These are phyloP conservation scores for Zaprionus africanus DNA, from an alignment of 1,140 invertebrate species.

Conservation along the genomic window DNA sequence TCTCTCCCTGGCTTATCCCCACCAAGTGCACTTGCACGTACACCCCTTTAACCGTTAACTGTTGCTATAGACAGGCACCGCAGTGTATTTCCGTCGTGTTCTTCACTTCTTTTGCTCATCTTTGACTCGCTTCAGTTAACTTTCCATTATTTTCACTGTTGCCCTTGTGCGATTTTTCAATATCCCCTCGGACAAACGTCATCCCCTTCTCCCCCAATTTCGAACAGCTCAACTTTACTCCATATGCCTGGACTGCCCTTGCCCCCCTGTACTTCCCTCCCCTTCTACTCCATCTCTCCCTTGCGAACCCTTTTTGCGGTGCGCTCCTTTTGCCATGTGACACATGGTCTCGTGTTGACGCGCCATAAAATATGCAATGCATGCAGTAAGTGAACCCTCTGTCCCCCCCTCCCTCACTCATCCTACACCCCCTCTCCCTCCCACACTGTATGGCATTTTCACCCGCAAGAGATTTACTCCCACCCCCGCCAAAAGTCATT, in stretches of 20 bases:
- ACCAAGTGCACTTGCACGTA: not conserved
- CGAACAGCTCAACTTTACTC: slow-evolving; percentile 35
- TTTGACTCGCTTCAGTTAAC: slow-evolving; percentile 49
- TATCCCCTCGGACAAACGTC: slow-evolving; percentile 66
- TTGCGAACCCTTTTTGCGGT: slow-evolving; percentile 6
- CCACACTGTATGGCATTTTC: slow-evolving; percentile 41
- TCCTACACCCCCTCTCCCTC: not conserved
- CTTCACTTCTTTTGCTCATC: slow-evolving; percentile 5
- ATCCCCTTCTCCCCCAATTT: slow-evolving; percentile 24
- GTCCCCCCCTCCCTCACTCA: not conserved
- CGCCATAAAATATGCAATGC: slow-evolving; percentile 81
- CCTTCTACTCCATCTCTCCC: not conserved
- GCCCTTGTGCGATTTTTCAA: slow-evolving; percentile 69
- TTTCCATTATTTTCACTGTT: slow-evolving; percentile 43
- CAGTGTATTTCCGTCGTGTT: slow-evolving; percentile 37
- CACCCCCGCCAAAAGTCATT: slow-evolving; percentile 60
- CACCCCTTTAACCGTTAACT: not conserved
- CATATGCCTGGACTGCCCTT: not conserved
- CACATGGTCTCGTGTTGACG: slow-evolving; percentile 82
- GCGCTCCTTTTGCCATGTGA: slow-evolving; percentile 54
- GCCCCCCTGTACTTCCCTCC: not conserved
- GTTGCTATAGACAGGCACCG: not conserved
- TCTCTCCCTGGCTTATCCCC: not conserved
- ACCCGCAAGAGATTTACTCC: not conserved
- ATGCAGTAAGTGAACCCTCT: slow-evolving; percentile 74